A percentile compares a stretch with the other conserved stretches of the same genome.
phyloP scores from a whole-genome alignment of 1,140 invertebrate species.

The Oreohelix idahoensis region DNA sequence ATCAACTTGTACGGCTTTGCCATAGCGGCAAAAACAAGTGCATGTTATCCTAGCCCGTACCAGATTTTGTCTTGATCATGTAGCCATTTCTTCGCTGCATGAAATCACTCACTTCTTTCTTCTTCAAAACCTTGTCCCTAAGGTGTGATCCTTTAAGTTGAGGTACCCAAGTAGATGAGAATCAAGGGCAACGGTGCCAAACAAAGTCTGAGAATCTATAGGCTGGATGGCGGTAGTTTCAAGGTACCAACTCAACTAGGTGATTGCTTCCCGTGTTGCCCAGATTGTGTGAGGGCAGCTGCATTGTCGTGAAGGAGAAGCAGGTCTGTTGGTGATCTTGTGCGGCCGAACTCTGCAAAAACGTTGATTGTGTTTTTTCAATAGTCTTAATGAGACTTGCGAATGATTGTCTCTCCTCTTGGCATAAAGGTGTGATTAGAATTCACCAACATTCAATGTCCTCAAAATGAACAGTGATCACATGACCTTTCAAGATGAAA shows the following conservation, averaged over 20 bases:
- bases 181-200: neutral
- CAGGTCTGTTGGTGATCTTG: neutral
- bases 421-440: neutral
- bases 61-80: constrained; percentile 2
- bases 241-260: neutral
- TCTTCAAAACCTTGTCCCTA: neutral
- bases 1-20: neutral
- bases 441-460: neutral
- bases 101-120: neutral
- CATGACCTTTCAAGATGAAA: neutral
- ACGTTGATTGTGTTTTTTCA: neutral
- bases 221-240: neutral
- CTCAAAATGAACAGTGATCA: neutral
- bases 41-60: neutral
- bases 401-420: neutral
- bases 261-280: neutral
- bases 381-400: neutral
- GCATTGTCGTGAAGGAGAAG: neutral
- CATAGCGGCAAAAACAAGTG: neutral
- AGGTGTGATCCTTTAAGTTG: neutral
- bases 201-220: neutral
- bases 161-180: neutral
- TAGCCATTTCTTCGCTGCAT: neutral
- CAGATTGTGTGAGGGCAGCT: neutral
- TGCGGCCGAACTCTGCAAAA: neutral